phyloP scores from a whole-genome alignment of 2,888 invertebrate genomes.

The Mythimna ferrago region DNA sequence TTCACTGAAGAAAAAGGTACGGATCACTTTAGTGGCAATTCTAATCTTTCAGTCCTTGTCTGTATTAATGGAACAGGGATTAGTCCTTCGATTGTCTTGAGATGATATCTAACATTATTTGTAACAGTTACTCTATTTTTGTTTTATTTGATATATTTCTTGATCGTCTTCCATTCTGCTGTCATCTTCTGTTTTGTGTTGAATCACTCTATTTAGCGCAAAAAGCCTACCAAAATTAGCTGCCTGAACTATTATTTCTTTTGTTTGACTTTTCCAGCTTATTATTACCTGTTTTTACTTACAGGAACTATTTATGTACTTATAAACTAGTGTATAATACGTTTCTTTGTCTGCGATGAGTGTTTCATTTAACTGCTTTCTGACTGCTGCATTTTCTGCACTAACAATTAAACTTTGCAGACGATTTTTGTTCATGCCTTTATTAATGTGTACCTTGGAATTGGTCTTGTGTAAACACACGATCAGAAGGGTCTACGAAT shows the following conservation, averaged over 20 bases:
- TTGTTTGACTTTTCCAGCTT: slow-evolving; percentile 23
- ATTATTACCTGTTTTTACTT: slow-evolving; percentile 16
- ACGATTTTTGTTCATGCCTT: background rate
- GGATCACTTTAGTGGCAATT: slow-evolving; percentile 30
- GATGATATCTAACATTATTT: slow-evolving; percentile 6
- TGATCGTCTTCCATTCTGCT: background rate
- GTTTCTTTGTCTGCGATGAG: slow-evolving; percentile 12
- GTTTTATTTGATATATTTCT: background rate
- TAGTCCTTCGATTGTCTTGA: slow-evolving; percentile 12
- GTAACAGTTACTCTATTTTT: background rate
- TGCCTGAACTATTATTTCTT: slow-evolving; percentile 8
- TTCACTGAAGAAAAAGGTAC: slow-evolving; percentile 28
- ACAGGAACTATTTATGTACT: slow-evolving; percentile 15
- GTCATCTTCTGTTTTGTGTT: background rate
- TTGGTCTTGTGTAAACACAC: background rate
- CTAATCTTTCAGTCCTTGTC: slow-evolving; percentile 32
- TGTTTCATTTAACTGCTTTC: slow-evolving; percentile 12
- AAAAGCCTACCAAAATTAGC: background rate
- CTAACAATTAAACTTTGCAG: background rate
- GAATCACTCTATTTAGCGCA: background rate
- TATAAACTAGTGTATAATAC: slow-evolving; percentile 6
- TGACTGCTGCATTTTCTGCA: background rate
- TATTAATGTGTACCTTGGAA: slow-evolving; percentile 12
- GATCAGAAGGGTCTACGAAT: slow-evolving; percentile 1
- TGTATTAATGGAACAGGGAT: slow-evolving; percentile 13